Evolutionary conservation across 2,888 invertebrate genomes (phyloP).

Genomic region (Mactromeris polynyma): DNA sequence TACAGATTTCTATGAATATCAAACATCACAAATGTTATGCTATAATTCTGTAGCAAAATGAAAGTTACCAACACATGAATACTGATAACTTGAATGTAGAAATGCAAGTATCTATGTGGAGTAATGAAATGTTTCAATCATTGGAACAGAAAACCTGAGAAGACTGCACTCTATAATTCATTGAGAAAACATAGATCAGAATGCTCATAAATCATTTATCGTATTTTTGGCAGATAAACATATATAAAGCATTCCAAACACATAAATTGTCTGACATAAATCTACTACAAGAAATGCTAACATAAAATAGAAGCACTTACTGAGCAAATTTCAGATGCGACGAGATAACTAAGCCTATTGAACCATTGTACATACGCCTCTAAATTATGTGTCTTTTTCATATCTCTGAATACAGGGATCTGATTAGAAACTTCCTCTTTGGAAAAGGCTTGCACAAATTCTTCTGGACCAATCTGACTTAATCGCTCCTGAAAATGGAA

Average conservation of each 20-base stretch:
- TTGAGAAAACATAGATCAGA: neutral
- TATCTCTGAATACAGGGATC: conserved; percentile 89
- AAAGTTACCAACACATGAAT: neutral
- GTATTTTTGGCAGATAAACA: conserved; percentile 2
- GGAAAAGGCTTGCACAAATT: conserved; percentile 96
- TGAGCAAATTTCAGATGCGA: conserved; percentile 97
- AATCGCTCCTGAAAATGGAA: conserved; percentile 90
- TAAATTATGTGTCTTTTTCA: conserved; percentile 96
- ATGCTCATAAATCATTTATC: neutral
- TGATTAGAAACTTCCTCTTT: conserved; percentile 76
- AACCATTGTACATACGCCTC: conserved; percentile 99
- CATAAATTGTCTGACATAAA: conserved; percentile 7
- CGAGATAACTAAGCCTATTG: conserved; percentile 97
- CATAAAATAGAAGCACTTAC: conserved; percentile 89
- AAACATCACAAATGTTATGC: neutral
- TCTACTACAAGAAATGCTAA: neutral
- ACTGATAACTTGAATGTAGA: neutral
- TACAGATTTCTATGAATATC: neutral
- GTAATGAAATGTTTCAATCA: neutral
- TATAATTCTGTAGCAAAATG: neutral
- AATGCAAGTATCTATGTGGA: neutral
- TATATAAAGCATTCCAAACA: neutral
- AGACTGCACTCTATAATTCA: neutral
- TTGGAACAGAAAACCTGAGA: neutral
- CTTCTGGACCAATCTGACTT: conserved; percentile 98